phyloP scores from a whole-genome alignment of 2,113 vertebrate genomes.

The Oriolus oriolus region DNA sequence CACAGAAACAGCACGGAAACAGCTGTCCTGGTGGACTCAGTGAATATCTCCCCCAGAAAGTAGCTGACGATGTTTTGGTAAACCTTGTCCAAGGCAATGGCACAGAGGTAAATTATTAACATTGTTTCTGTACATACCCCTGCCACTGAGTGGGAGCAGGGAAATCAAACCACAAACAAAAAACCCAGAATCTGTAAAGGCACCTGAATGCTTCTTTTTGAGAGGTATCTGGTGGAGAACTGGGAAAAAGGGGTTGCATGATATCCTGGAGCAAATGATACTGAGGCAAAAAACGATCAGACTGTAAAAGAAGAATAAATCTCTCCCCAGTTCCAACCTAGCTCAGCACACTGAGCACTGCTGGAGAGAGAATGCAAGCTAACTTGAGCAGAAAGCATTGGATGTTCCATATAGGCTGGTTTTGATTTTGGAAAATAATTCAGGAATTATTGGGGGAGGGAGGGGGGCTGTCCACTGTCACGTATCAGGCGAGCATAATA shows the following conservation, averaged over 20 bases:
- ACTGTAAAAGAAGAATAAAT: accelerated
- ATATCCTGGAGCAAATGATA: neutral
- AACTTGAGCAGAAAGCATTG: neutral
- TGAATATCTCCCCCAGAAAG: neutral
- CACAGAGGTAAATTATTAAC: neutral
- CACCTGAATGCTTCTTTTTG: neutral
- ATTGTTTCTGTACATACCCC: neutral
- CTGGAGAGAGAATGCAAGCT: neutral
- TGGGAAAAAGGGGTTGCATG: neutral
- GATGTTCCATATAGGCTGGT: neutral
- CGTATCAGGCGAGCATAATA: neutral
- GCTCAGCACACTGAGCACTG: neutral
- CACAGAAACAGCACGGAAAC: neutral
- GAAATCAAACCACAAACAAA: neutral
- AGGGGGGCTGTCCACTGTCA: neutral
- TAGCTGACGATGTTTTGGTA: neutral
- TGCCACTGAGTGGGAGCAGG: neutral
- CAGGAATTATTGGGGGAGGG: neutral
- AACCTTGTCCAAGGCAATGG: neutral
- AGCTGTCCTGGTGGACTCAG: neutral
- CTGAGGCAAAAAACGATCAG: neutral
- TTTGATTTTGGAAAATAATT: neutral
- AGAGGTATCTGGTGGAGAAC: neutral
- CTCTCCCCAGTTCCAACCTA: neutral
- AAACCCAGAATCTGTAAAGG: neutral